phyloP scores from a whole-genome alignment of 2,888 invertebrate genomes.

The Ectobius pallidus region DNA sequence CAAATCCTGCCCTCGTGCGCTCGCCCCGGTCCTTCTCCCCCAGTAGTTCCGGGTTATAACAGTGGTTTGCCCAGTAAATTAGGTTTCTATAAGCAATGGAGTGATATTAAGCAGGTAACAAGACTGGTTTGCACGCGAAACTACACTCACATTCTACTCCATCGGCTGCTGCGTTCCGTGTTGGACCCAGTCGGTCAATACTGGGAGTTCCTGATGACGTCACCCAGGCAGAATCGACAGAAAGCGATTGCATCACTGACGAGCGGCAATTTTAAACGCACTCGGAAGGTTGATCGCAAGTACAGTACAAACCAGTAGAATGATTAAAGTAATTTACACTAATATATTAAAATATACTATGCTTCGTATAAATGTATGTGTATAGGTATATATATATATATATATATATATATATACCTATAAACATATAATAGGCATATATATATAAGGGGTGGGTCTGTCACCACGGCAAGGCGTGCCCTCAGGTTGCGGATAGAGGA shows the following conservation, averaged over 20 bases:
- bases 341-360: no score
- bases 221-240: slow-evolving; percentile 2
- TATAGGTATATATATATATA: no score
- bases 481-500: no score
- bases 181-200: slow-evolving; percentile 1
- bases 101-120: background rate
- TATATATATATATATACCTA: no score
- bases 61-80: background rate
- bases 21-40: background rate
- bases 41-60: background rate
- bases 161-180: slow-evolving; percentile 8
- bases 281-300: no score
- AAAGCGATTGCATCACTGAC: background rate
- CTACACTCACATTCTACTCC: background rate
- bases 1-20: background rate
- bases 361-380: no score
- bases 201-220: slow-evolving; percentile 13
- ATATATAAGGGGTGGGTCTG: no score
- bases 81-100: background rate
- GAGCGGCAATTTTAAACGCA: slow-evolving; percentile 10
- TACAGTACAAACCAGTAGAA: no score
- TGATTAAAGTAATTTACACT: no score
- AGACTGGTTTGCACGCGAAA: background rate
- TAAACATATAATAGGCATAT: no score
- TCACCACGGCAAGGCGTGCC: no score